Evolutionary conservation across 2,113 vertebrate species (phyloP), one percentile per base, ranked within the genome.

Genomic region (Pachypanchax playfairii): DNA sequence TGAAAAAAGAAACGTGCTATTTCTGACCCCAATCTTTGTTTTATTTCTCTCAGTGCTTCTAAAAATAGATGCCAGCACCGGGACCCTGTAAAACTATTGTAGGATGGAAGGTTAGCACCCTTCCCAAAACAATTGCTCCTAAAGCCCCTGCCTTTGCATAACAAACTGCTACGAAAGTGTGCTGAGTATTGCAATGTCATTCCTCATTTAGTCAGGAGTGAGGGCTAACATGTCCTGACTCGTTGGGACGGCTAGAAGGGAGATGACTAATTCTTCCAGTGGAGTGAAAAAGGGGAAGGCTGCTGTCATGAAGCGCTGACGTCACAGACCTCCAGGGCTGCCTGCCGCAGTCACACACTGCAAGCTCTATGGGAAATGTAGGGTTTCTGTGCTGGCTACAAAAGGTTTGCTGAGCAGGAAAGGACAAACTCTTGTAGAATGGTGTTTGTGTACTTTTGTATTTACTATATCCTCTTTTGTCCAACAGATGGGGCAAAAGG

Each of bases 401-500:
- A 41, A 49, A 53, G 39, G 57, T 38, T 36, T n/a, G 29, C 54
- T 42, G 3, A 52, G 42, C 55, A 49, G 70, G 64, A 70, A 72
- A 65, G 63, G 41, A 71, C 61, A 70, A 65, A 77, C 48, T 65
- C 57, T 44, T 52, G 13, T 17, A 29, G 29, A 44, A 15, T 61
- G 13, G 31, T 58, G 58, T 53, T 48, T 52, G 35, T 71, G 43
- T 33, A 46, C 65, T 44, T 50, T 26, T 75, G 33, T 46, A 42
- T 39, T 58, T 41, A 67, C 49, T 41, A 50, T 74, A 87, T 73
- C 82, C 74, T 64, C 46, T 52, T 75, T 42, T 82, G 58, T 79
- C 89, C 91, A 92, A 89, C 78, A 92, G 90, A 86, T 88, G 91
- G 90, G 76, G 86, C 86, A 88, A 88, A 85, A 88, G 80, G 67